Percentiles rank a stretch among this genome's conserved stretches.
Evolutionary conservation across 2,888 invertebrate genomes (phyloP).

Genomic region (Agrilus biguttatus): DNA sequence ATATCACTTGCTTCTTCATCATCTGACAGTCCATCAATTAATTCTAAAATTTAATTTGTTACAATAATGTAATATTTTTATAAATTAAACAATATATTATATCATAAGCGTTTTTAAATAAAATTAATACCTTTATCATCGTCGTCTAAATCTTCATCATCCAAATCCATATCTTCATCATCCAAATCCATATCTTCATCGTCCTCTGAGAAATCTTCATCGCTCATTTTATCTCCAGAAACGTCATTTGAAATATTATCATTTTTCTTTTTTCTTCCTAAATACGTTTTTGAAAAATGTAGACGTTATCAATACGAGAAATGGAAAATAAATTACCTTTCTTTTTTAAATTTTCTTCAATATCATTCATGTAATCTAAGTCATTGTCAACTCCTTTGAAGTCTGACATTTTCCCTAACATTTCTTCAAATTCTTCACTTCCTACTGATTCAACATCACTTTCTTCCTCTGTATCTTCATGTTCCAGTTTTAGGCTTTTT

Average conservation of each 20-base stretch:
- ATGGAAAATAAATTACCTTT: constrained; percentile 8
- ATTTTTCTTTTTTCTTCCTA: constrained; percentile 13
- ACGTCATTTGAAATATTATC: constrained; percentile 28
- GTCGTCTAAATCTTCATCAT: constrained; percentile 29
- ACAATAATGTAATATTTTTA: background rate
- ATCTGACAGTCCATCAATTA: constrained; percentile 22
- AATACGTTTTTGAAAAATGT: constrained; percentile 5
- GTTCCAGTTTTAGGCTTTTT: constrained; percentile 25
- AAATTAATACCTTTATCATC: constrained; percentile 24
- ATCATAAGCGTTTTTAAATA: background rate
- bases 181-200: constrained; percentile 14
- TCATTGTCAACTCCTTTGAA: constrained; percentile 36
- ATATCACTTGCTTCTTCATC: constrained; percentile 27
- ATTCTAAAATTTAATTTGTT: constrained; percentile 10
- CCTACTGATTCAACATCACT: constrained; percentile 57
- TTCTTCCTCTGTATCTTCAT: constrained; percentile 37
- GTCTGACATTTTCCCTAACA: constrained; percentile 43
- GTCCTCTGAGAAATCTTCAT: constrained; percentile 15
- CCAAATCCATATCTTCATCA: constrained; percentile 16
- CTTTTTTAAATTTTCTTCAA: constrained; percentile 33
- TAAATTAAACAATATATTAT: too few species aligned
- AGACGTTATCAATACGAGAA: background rate
- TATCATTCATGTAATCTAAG: constrained; percentile 52
- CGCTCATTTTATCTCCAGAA: constrained; percentile 26
- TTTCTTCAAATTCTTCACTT: constrained; percentile 63